These are phyloP conservation scores for Arrhopalites spinosus DNA, from an alignment of 2,888 invertebrate genomes.

Conservation along the genomic window DNA sequence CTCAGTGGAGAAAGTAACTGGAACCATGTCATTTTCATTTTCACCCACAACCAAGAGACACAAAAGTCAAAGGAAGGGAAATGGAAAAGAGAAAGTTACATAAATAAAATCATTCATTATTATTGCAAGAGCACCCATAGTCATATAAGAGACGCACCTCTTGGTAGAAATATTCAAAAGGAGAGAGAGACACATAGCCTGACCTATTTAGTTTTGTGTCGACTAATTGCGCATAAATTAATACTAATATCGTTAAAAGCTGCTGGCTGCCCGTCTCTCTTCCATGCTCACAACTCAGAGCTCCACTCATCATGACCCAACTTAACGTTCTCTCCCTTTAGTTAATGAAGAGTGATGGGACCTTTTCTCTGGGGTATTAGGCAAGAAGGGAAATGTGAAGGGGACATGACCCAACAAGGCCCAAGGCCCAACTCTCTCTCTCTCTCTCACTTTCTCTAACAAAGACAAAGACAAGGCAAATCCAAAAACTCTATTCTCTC, in stretches of 20 bases:
- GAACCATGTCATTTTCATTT: no score
- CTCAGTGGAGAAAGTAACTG: no score
- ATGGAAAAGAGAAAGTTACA: neutral
- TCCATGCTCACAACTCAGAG: neutral
- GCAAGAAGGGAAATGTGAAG: neutral
- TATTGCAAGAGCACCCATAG: constrained; percentile 4
- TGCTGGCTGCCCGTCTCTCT: constrained; percentile 12
- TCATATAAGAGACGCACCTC: no score
- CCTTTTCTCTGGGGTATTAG: neutral
- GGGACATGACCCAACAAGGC: neutral
- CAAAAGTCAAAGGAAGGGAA: neutral
- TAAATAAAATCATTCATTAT: constrained; percentile 12
- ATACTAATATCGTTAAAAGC: constrained; percentile 22
- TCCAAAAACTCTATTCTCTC: neutral
- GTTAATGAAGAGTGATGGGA: neutral
- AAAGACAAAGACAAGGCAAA: neutral
- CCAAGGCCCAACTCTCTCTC: neutral
- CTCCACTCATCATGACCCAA: neutral
- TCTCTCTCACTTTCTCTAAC: neutral
- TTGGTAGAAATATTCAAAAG: no score
- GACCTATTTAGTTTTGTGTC: constrained; percentile 19
- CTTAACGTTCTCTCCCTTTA: neutral
- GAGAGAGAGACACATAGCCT: neutral
- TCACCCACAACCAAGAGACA: no score
- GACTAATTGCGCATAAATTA: constrained; percentile 28